phyloP scores from a whole-genome alignment of 2,113 vertebrate species.

The Psilopsiagon aurifrons region DNA sequence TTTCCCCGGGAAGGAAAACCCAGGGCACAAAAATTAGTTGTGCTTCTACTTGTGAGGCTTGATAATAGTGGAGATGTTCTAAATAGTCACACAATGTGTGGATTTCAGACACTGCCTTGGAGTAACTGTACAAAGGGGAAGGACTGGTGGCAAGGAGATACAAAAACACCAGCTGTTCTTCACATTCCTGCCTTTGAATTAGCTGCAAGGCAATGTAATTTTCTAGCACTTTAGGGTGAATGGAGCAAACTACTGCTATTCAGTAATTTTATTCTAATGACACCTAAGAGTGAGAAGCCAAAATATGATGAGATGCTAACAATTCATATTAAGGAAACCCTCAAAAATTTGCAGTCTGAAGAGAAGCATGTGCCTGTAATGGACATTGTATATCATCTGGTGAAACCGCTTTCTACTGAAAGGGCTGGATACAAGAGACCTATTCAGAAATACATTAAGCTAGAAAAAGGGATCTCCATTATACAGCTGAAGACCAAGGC shows the following conservation, averaged over 20 bases:
- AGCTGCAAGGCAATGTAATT: background rate
- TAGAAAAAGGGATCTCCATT: background rate
- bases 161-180: background rate
- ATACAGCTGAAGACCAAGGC: background rate
- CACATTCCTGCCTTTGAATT: background rate
- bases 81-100: background rate
- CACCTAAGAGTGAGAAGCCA: background rate
- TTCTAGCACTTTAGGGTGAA: background rate
- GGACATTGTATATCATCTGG: background rate
- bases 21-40: background rate
- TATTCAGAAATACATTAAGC: background rate
- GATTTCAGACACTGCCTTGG: background rate
- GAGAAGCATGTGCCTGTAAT: background rate
- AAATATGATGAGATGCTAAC: background rate
- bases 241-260: background rate
- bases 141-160: background rate
- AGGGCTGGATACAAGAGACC: background rate
- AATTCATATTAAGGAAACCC: background rate
- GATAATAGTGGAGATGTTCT: background rate
- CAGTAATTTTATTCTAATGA: background rate
- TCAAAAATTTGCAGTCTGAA: background rate
- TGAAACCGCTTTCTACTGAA: background rate
- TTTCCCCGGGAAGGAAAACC: background rate
- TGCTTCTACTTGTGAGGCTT: background rate
- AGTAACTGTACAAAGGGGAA: background rate